phyloP scores from a whole-genome alignment of 2,888 invertebrate species.

The Ormyrus nitidulus region DNA sequence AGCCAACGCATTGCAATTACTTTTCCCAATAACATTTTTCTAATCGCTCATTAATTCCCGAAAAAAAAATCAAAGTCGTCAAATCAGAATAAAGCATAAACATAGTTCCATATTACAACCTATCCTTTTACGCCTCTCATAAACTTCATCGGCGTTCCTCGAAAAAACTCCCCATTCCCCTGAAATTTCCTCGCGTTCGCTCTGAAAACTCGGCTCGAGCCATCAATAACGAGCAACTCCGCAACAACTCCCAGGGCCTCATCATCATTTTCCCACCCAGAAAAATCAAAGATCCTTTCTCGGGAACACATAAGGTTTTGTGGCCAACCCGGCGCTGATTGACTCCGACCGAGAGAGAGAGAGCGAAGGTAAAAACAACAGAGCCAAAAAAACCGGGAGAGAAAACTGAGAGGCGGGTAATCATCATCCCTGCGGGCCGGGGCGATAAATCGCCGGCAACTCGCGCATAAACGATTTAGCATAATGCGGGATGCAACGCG shows the following conservation, averaged over 20 bases:
- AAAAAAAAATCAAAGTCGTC: neutral
- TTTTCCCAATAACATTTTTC: neutral
- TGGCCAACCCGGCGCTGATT: slow-evolving; percentile 15
- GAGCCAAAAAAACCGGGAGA: neutral
- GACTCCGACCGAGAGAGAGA: slow-evolving; percentile 1
- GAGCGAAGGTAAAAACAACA: neutral
- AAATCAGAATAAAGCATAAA: too few relatives aligned
- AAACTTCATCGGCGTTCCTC: too few relatives aligned
- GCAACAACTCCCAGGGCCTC: neutral
- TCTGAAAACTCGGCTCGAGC: too few relatives aligned
- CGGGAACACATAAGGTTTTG: slow-evolving; percentile 8
- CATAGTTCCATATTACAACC: too few relatives aligned
- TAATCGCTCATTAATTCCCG: neutral
- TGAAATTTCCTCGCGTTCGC: too few relatives aligned
- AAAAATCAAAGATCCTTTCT: slow-evolving; percentile 4
- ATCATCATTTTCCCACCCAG: slow-evolving; percentile 9
- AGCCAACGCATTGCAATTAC: too few relatives aligned
- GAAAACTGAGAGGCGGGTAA: slow-evolving; percentile 4
- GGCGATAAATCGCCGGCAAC: slow-evolving; percentile 43
- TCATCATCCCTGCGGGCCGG: slow-evolving; percentile 25
- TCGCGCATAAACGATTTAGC: slow-evolving; percentile 55
- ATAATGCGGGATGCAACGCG: slow-evolving; percentile 12
- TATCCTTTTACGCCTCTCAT: too few relatives aligned
- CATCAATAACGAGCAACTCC: neutral
- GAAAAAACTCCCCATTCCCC: neutral